These are phyloP conservation scores for Eubucco bourcierii DNA, from an alignment of 2,113 vertebrate species.

Conservation along the genomic window DNA sequence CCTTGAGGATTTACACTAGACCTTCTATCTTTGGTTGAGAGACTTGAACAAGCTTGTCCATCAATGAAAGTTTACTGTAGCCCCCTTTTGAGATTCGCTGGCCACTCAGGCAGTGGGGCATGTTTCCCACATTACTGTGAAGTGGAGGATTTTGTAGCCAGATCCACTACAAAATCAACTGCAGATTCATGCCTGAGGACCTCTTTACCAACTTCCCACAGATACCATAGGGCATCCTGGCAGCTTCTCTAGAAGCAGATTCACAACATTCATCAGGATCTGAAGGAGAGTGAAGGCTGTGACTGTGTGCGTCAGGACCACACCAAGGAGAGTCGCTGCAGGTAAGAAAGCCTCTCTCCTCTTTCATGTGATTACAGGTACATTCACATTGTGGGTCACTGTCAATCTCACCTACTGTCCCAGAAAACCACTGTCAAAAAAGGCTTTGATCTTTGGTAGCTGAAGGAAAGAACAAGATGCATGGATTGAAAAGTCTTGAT, in stretches of 20 bases:
- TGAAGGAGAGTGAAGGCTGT: background rate
- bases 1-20: background rate
- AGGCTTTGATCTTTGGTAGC: background rate
- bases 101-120: background rate
- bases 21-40: background rate
- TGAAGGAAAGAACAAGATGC: background rate
- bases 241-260: background rate
- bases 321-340: background rate
- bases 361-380: background rate
- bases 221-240: background rate
- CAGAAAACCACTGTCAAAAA: background rate
- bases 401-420: background rate
- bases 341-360: background rate
- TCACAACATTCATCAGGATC: background rate
- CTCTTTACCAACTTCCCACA: background rate
- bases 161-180: background rate
- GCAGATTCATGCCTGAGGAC: background rate
- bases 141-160: background rate
- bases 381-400: background rate
- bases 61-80: background rate
- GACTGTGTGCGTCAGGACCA: fast-evolving
- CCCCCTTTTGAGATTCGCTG: background rate
- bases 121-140: background rate
- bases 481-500: background rate
- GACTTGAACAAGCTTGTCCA: background rate